Evolutionary conservation across 1,140 invertebrate genomes (phyloP), one percentile per base, ranked within the genome.

Genomic region (Aphis craccivora): DNA sequence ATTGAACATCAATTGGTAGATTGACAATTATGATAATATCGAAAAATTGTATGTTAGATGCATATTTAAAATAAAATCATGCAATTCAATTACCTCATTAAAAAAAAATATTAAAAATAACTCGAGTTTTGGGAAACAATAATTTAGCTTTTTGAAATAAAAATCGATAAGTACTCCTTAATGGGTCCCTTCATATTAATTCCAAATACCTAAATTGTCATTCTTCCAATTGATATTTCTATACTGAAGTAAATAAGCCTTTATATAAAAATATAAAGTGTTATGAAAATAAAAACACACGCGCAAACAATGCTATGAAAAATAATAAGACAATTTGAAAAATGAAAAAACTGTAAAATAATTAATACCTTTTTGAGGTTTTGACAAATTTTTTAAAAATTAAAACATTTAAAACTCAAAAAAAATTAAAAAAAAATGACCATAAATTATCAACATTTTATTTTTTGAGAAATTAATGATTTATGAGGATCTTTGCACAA

Each of bases 321-420:
- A 93, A 93, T 93, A 86, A 53, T 93, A 93, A 37, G 51, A 55
- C 81, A 83, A 30, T 93, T 93, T 84, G 91, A 93, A 93, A 93
- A n/a, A n/a, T n/a, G n/a, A n/a, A n/a, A n/a, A n/a, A 43, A 43
- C 43, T 43, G 6, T 43, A 43, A 43, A 43, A 43, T 4, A 43
- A 43, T 43, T 43, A 2, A 43, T 43, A 43, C 43, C 2, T 43
- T 43, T 43, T 43, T 43, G 6, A 43, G 43, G 6, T 43, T 43
- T 43, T 43, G 43, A 43, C 43, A 43, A 43, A 43, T 4, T 43
- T 43, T 48, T 8, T 48, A 48, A 48, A 48, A 48, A 5, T 48
- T 0, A 48, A 43, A 48, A 45, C 7, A 45, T 45, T 45, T 7
- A 45, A 7, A 2, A 7, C 43, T 45, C 43, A 45, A 45, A 45